Base-by-base conservation (phyloP, 2,113 vertebrate genomes). In the Pleuronectes platessa region DNA sequence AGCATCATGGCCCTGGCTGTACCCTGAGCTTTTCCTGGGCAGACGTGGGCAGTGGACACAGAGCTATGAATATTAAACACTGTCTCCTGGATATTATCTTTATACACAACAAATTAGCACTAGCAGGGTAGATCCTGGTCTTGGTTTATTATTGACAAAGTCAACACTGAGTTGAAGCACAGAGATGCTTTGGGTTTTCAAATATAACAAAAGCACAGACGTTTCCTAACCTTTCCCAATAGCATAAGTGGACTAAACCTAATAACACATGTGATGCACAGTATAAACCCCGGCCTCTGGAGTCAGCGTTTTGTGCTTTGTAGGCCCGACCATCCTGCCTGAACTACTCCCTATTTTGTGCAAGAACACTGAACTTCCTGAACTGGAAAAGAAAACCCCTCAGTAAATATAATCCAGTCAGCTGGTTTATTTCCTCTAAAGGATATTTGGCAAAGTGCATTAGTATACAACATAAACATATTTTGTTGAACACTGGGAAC, bases 1-100 rank as follows among this genome's bases (percentile, higher is more conserved):
- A 40, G 74, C 68, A 78, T 18, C 55, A 12, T 68, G 53, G 68
- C 62, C 68, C 60, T 61, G 10, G 58, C 60, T 54, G 26, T 20
- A 67, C 40, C 20, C 56, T 54, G 71, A 75, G 65, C 62, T 7
- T 31, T 31, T 31, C 31, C 61, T 56, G 20, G 76, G 59, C 21
- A 68, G 55, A 56, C 1, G 6, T 66, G 66, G 40, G 54, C 58
- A 61, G 74, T 21, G 54, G 62, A 76, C 62, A 51, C 45, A 20
- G 60, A 24, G 31, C 47, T 35, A 35, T 42, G 40, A 60, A 74
- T 26, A 26, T 13, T 45, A 18, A 66, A 53, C 31, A 24, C 27
- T 49, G 35, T 31, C 55, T 47, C 14, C 71, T 45, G 23, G 65
- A 67, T 60, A 67, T 49, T n/a, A 31, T 63, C 10, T 23, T 55